Evolutionary conservation across 1,140 invertebrate genomes (phyloP).

Genomic region (Sitophilus oryzae): DNA sequence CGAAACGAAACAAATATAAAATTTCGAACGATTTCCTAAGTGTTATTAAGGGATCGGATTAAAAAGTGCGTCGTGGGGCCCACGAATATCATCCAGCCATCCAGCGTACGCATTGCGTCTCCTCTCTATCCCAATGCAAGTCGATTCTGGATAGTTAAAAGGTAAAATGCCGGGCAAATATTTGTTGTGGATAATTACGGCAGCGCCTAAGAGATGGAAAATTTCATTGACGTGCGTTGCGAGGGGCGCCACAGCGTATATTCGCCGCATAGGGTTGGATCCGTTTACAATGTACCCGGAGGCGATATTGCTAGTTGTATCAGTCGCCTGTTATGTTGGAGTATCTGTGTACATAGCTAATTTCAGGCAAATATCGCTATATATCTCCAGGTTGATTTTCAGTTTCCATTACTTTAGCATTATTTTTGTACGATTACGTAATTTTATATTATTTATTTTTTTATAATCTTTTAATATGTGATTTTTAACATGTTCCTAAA

Average conservation of each 20-base stretch:
- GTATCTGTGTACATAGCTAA: too few relatives aligned
- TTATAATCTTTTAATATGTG: too few relatives aligned
- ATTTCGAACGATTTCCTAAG: conserved; percentile 20
- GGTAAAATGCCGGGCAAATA: conserved; percentile 43
- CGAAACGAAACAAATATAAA: conserved; percentile 18
- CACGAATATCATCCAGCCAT: conserved; percentile 22
- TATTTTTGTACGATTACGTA: too few relatives aligned
- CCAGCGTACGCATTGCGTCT: conserved; percentile 14
- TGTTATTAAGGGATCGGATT: conserved; percentile 19
- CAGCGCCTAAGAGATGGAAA: conserved; percentile 38
- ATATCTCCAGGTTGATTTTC: too few relatives aligned
- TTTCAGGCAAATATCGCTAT: too few relatives aligned
- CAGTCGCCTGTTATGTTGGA: too few relatives aligned
- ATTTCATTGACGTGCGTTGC: conserved; percentile 17
- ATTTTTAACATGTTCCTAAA: too few relatives aligned
- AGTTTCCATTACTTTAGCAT: too few relatives aligned
- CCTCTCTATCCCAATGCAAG: conserved; percentile 18
- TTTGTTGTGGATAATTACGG: conserved; percentile 43
- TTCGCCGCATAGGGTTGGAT: too few relatives aligned
- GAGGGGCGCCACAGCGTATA: background rate
- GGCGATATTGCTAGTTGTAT: too few relatives aligned
- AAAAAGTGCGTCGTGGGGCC: conserved; percentile 20
- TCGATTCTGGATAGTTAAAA: conserved; percentile 40
- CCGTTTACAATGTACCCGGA: too few relatives aligned
- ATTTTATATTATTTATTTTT: too few relatives aligned